phyloP scores from a whole-genome alignment of 1,140 invertebrate genomes.

The Anagrus nilaparvatae region DNA sequence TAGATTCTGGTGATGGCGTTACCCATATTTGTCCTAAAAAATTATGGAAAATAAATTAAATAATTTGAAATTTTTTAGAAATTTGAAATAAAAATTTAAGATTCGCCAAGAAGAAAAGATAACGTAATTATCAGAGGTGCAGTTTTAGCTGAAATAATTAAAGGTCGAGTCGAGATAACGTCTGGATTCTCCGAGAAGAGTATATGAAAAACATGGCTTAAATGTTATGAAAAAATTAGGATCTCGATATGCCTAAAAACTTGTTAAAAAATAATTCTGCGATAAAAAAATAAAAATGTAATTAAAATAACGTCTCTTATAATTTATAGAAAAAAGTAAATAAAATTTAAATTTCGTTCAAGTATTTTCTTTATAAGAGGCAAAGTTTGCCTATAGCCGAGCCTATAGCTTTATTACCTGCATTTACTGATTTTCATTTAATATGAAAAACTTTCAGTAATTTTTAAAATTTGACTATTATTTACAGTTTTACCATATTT shows the following conservation, averaged over 20 bases:
- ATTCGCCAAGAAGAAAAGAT: conserved; percentile 94
- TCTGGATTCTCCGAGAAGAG: conserved; percentile 92
- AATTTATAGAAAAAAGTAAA: no score
- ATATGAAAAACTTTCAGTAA: no score
- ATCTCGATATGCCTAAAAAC: conserved; percentile 23
- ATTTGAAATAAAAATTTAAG: conserved; percentile 99
- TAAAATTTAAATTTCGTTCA: no score
- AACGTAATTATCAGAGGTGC: conserved; percentile 99
- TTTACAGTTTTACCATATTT: no score
- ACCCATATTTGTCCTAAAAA: conserved; percentile 99
- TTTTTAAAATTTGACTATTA: no score
- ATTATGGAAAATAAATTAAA: conserved; percentile 5
- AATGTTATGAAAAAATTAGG: conserved; percentile 58
- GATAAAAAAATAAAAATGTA: no score
- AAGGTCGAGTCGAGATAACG: conserved; percentile 90
- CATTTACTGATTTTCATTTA: no score
- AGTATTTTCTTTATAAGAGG: no score
- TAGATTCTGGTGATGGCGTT: conserved; percentile 97
- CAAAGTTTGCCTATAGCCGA: no score
- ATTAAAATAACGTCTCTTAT: no score
- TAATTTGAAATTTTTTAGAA: conserved; percentile 60
- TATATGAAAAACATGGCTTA: conserved; percentile 89
- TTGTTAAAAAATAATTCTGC: no score
- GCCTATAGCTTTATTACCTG: no score
- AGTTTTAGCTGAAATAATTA: conserved; percentile 95